A percentile compares a stretch with the other conserved stretches of the same genome.
These are phyloP conservation scores for Serinus canaria DNA, from an alignment of 2,113 vertebrate genomes.

Conservation along the genomic window DNA sequence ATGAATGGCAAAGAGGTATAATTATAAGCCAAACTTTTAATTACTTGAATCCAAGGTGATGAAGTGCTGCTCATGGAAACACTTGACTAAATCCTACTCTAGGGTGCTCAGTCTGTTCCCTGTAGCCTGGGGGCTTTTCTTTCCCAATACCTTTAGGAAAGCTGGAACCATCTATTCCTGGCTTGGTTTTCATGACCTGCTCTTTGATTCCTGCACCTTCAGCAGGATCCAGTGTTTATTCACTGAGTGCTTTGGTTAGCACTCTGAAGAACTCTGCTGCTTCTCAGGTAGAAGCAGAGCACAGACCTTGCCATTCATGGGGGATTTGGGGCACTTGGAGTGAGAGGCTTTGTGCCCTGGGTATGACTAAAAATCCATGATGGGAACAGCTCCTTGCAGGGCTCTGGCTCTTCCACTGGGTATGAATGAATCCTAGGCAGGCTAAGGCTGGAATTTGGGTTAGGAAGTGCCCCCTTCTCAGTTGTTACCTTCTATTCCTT, in stretches of 20 bases:
- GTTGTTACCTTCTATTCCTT: background rate
- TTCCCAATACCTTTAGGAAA: background rate
- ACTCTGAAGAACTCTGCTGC: background rate
- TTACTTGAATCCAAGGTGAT: background rate
- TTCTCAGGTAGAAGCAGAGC: background rate
- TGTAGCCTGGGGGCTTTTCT: background rate
- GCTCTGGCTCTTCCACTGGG: background rate
- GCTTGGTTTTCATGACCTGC: background rate
- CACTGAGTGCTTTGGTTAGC: background rate
- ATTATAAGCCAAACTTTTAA: background rate
- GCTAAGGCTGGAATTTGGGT: background rate
- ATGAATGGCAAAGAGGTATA: background rate
- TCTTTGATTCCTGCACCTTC: background rate
- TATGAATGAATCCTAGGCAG: accelerated
- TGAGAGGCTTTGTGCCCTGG: background rate
- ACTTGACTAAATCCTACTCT: background rate
- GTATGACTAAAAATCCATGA: background rate
- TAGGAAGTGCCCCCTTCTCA: background rate
- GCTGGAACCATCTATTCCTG: background rate
- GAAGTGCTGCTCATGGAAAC: background rate
- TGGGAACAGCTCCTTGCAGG: background rate
- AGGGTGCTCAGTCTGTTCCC: background rate
- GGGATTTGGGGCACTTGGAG: background rate
- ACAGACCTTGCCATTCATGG: accelerated
- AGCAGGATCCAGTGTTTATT: background rate